Conservation (phyloP, 2,797 vertebrate genomes). For the Chrosomus eos region DNA sequence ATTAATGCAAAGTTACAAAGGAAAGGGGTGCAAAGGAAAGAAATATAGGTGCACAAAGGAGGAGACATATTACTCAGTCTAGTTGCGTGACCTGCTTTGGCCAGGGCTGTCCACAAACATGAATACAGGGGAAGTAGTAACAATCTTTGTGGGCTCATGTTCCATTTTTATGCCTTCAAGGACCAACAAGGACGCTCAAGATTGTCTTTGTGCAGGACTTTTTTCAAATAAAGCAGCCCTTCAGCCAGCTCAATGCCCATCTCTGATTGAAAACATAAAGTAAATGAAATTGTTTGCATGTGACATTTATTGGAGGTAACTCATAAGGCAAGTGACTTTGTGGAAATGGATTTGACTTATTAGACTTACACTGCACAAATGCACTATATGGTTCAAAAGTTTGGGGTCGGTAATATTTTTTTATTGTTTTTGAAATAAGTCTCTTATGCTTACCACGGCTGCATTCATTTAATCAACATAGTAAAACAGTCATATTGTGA, state of each 20-base stretch:
- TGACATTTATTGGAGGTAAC: conserved; percentile 55
- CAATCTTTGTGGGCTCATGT: conserved; percentile 2
- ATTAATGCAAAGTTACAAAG: conserved; percentile 54
- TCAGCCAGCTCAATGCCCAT: conserved; percentile 27
- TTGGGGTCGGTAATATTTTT: neutral
- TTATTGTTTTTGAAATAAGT: neutral
- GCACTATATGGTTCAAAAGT: neutral
- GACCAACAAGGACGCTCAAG: conserved; percentile 24
- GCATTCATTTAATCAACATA: neutral
- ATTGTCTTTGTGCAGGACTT: conserved; percentile 14
- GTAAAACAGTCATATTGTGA: neutral
- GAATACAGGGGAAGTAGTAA: conserved; percentile 10
- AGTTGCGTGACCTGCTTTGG: conserved; percentile 40
- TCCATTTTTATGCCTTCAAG: conserved; percentile 35
- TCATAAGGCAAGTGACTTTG: conserved; percentile 49
- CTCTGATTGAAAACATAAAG: conserved; percentile 42
- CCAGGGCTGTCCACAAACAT: conserved; percentile 12
- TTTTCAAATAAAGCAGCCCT: conserved; percentile 34
- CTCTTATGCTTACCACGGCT: neutral
- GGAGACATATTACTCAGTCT: conserved; percentile 21
- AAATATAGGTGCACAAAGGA: conserved; percentile 26
- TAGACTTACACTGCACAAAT: neutral
- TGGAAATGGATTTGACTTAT: conserved; percentile 53
- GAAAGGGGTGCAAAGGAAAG: conserved; percentile 23
- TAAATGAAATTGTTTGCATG: conserved; percentile 53